Evolutionary conservation across 2,888 invertebrate genomes (phyloP), one percentile per base, ranked within the genome.

Genomic region (Deroplatys truncata): DNA sequence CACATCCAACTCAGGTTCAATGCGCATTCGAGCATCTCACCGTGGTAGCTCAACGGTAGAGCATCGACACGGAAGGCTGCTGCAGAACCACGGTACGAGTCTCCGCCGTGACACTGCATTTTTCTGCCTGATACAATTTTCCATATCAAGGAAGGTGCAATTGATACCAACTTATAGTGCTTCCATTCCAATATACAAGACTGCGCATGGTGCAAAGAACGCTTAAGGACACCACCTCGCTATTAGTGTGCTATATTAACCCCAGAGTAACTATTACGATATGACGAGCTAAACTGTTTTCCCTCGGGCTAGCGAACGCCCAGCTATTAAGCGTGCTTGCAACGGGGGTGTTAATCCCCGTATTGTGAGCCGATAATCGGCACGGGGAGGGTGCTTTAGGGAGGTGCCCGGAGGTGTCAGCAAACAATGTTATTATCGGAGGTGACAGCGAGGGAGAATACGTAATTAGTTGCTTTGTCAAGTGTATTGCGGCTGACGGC

Each of bases 321-420:
- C 56, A 20, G 56, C 56, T 72, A 72, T 72, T 72, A 72, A 72
- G 56, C 20, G 28, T 28, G 86, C 86, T 28, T 86, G 29, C 35
- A 87, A 82, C 35, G 82, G 83, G 87, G 87, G 87, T 72, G 87
- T 87, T 87, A 87, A 87, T 87, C 87, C 87, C n/a, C 31, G 83
- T 43, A 87, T 87, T 87, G 87, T 87, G 87, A 87, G 82, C 87
- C 87, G 28, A 83, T 87, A 87, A 87, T 87, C 87, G 82, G 87
- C 20, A 72, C 56, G 56, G 56, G 56, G 56, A 72, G 56, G 56
- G 56, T 72, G 56, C 56, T 72, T 20, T 72, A 72, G 56, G 56
- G 56, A 72, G 56, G 56, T 72, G 56, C 56, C 56, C 56, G 56
- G 56, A 72, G 56, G 56, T 72, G 56, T 72, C 56, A 72, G 56